These are phyloP conservation scores for Propithecus coquereli DNA, from an alignment of 2,113 vertebrate species.

Conservation along the genomic window DNA sequence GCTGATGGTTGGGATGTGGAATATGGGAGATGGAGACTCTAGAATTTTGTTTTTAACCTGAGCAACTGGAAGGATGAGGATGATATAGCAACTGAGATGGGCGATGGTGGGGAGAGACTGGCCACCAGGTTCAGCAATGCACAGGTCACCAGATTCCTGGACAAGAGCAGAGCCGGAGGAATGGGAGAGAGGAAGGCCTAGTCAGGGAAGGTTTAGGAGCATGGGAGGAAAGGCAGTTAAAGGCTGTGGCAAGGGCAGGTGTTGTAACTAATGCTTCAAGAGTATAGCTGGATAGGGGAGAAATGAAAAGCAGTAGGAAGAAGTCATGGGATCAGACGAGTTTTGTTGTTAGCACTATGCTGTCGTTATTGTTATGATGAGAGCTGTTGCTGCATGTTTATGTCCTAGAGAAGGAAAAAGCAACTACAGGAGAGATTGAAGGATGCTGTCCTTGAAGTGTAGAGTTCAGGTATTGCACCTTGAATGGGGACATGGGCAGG, in stretches of 20 bases:
- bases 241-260: background rate
- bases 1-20: background rate
- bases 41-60: background rate
- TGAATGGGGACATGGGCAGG: background rate
- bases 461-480: background rate
- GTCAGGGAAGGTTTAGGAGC: background rate
- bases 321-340: fast-evolving
- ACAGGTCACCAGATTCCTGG: no score
- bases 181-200: background rate
- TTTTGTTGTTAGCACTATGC: background rate
- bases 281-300: background rate
- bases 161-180: background rate
- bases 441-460: background rate
- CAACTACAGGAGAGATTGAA: fast-evolving
- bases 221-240: background rate
- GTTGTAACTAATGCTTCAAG: background rate
- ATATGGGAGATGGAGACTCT: background rate
- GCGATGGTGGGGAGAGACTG: background rate
- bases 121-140: background rate
- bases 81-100: background rate
- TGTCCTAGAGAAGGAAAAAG: background rate
- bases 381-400: background rate
- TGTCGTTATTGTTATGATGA: no score
- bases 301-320: background rate
- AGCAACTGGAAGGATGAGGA: background rate